These are phyloP conservation scores for Caenorhabditis briggsae DNA, from an alignment of 1,140 invertebrate genomes.

Conservation along the genomic window DNA sequence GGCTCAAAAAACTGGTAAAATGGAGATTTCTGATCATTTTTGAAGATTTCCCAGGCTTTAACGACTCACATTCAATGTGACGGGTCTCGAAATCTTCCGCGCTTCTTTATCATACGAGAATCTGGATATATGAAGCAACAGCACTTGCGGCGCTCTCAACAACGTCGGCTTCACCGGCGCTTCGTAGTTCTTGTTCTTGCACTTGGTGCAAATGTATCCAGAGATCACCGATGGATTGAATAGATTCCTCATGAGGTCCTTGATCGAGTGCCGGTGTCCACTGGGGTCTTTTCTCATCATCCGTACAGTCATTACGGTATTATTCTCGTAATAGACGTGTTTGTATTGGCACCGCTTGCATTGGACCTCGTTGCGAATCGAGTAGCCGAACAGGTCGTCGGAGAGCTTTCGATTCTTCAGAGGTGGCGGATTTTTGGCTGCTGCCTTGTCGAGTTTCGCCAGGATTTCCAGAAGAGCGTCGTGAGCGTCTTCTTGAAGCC, in stretches of 20 bases:
- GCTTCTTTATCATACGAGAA: slow-evolving; percentile 22
- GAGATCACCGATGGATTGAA: neutral
- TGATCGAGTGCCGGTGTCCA: slow-evolving; percentile 5
- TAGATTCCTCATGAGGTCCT: neutral
- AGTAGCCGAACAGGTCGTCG: slow-evolving; percentile 25
- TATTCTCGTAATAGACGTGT: slow-evolving; percentile 28
- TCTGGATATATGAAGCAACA: slow-evolving; percentile 19
- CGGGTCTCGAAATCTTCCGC: slow-evolving; percentile 14
- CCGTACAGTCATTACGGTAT: slow-evolving; percentile 31
- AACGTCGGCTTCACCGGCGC: slow-evolving; percentile 35
- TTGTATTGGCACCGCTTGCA: slow-evolving; percentile 7
- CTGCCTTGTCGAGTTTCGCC: slow-evolving; percentile 3
- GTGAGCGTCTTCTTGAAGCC: slow-evolving; percentile 25
- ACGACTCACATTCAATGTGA: neutral
- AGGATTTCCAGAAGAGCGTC: slow-evolving; percentile 27
- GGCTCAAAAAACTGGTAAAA: no score
- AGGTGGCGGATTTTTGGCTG: neutral
- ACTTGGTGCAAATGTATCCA: slow-evolving; percentile 30
- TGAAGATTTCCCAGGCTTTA: neutral
- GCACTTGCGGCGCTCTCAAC: slow-evolving; percentile 5
- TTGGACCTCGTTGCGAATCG: slow-evolving; percentile 24
- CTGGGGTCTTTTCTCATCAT: slow-evolving; percentile 35
- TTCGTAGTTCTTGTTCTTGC: slow-evolving; percentile 6
- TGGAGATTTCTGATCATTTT: no score
- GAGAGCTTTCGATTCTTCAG: slow-evolving; percentile 17